phyloP scores from a whole-genome alignment of 30 jellyfish, hydroid and myxozoan genomes.

The Aurelia aurita region DNA sequence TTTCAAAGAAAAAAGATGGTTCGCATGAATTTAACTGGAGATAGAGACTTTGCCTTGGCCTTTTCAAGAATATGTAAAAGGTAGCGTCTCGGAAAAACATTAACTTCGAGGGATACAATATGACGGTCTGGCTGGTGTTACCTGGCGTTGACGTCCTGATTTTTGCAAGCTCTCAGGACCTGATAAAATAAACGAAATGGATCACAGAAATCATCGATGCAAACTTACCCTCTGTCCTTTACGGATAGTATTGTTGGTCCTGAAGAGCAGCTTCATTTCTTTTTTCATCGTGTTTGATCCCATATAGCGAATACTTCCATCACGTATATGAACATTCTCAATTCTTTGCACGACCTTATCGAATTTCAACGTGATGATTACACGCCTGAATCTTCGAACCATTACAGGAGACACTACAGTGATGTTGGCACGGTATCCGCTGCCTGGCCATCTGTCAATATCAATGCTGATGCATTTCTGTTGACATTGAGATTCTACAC shows the following conservation, averaged over 20 bases:
- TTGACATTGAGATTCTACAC: conserved; percentile 15
- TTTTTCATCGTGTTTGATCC: background rate
- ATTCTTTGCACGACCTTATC: background rate
- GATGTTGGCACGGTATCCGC: conserved; percentile 36
- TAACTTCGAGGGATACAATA: too few relatives aligned
- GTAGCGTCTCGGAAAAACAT: too few relatives aligned
- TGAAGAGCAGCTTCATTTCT: background rate
- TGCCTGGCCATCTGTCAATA: conserved; percentile 28
- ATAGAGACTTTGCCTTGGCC: too few relatives aligned
- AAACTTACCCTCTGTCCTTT: conserved; percentile 17
- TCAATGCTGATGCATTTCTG: background rate
- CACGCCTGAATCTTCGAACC: background rate
- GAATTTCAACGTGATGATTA: background rate
- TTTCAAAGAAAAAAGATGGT: too few relatives aligned
- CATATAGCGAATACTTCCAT: conserved; percentile 5
- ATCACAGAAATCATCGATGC: too few relatives aligned
- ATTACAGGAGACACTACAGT: conserved; percentile 10
- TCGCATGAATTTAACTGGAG: too few relatives aligned
- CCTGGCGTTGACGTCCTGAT: too few relatives aligned
- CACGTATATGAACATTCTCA: conserved; percentile 31
- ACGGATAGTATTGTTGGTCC: conserved; percentile 28
- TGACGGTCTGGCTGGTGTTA: too few relatives aligned
- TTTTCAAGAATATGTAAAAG: too few relatives aligned
- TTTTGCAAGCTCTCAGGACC: background rate
- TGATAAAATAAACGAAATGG: too few relatives aligned